A percentile compares a stretch with the other conserved stretches of the same genome.
These are phyloP conservation scores for Chaetura pelagica DNA, from an alignment of 2,113 vertebrate genomes.

Conservation along the genomic window DNA sequence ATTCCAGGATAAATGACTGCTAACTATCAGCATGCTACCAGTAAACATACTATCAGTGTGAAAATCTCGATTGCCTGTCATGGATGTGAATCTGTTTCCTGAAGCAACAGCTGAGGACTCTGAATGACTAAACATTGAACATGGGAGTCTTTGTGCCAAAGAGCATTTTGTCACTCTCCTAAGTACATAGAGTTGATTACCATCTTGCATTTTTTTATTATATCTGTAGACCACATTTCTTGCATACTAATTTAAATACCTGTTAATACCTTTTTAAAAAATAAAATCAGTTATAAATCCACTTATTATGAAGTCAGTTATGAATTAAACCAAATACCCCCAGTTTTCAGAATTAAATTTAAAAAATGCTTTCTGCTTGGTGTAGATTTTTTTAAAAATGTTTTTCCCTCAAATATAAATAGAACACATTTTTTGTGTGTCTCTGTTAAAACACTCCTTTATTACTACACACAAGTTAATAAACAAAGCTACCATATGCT, in stretches of 20 bases:
- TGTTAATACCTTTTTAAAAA: not conserved
- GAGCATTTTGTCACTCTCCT: not conserved
- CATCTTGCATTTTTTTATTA: not conserved
- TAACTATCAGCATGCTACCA: not conserved
- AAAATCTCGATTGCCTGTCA: not conserved
- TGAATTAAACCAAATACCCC: not conserved
- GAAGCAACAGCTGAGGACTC: not conserved
- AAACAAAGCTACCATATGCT: slow-evolving; percentile 64
- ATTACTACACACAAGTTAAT: slow-evolving; percentile 54
- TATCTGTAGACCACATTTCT: not conserved
- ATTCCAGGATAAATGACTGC: not conserved
- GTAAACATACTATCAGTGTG: not conserved
- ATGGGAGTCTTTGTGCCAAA: not conserved
- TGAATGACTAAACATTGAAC: not conserved
- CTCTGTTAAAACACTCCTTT: slow-evolving; percentile 51
- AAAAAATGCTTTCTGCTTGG: not conserved
- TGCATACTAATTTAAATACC: not conserved
- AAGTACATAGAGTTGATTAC: not conserved
- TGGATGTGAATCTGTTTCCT: not conserved
- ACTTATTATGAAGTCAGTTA: not conserved
- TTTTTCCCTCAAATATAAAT: slow-evolving; percentile 4
- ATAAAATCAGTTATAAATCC: not conserved
- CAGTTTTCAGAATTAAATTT: not conserved
- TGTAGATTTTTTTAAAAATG: not conserved
- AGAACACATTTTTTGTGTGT: slow-evolving; percentile 5